Conservation (phyloP, 1,140 invertebrate species). For the Tribolium castaneum region DNA sequence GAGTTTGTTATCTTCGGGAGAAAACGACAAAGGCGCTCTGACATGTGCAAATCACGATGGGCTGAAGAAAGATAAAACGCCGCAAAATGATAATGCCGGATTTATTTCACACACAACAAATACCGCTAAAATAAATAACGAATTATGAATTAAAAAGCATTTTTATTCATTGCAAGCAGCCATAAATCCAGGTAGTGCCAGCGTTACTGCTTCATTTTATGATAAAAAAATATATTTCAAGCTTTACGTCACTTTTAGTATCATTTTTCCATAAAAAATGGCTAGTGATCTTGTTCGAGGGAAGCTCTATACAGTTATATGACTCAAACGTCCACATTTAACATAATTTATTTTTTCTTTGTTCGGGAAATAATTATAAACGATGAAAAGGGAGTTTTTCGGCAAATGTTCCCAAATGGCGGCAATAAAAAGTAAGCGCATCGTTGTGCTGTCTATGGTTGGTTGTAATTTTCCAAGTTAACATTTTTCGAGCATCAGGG, state of each 20-base stretch:
- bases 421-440: conserved; percentile 6
- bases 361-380: too few species aligned
- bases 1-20: not conserved
- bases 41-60: not conserved
- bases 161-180: not conserved
- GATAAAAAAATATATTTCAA: not conserved
- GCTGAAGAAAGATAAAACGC: not conserved
- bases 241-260: not conserved
- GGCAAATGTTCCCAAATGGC: not conserved
- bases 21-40: not conserved
- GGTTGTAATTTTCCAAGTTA: conserved; percentile 25
- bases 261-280: not conserved
- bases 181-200: not conserved
- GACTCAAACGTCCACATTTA: too few species aligned
- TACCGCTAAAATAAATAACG: too few species aligned
- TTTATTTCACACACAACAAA: too few species aligned
- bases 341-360: too few species aligned
- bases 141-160: not conserved
- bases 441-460: not conserved
- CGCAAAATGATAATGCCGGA: not conserved
- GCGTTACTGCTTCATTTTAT: not conserved
- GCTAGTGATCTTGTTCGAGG: not conserved
- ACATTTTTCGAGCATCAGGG: conserved; percentile 12
- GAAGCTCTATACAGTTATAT: not conserved
- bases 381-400: too few species aligned